Conservation (phyloP, 1,140 invertebrate genomes). For the Aphis gossypii region DNA sequence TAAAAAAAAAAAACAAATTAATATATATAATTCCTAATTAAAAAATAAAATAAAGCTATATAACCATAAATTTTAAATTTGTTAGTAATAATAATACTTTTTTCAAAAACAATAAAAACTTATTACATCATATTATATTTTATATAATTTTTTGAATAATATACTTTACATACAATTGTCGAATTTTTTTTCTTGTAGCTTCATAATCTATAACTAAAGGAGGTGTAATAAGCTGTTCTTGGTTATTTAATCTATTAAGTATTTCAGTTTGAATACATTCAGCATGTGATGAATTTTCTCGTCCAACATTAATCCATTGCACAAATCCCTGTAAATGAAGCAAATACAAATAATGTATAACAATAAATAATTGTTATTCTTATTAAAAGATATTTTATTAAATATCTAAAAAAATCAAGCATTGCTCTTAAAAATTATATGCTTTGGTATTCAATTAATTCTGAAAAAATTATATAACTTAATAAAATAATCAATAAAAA, state of each 20-base stretch:
- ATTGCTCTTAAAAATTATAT: not conserved
- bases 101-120: not conserved
- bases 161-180: not conserved
- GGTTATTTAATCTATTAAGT: conserved; percentile 45
- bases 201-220: conserved; percentile 42
- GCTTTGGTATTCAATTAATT: not conserved
- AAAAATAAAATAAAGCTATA: not conserved
- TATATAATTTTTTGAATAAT: not conserved
- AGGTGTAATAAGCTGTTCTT: conserved; percentile 32
- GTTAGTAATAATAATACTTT: no score
- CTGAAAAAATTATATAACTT: not conserved
- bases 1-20: not conserved
- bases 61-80: not conserved
- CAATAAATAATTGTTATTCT: not conserved
- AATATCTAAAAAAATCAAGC: not conserved
- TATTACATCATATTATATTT: not conserved
- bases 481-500: not conserved
- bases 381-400: not conserved
- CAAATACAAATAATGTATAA: not conserved
- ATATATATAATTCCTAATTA: not conserved
- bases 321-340: conserved; percentile 21
- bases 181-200: conserved; percentile 10
- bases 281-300: conserved; percentile 32
- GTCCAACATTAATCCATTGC: conserved; percentile 50
- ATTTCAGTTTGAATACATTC: conserved; percentile 45